Evolutionary conservation across 2,113 vertebrate species (phyloP), one percentile per base, ranked within the genome.

Genomic region (Hemibagrus wyckioides): DNA sequence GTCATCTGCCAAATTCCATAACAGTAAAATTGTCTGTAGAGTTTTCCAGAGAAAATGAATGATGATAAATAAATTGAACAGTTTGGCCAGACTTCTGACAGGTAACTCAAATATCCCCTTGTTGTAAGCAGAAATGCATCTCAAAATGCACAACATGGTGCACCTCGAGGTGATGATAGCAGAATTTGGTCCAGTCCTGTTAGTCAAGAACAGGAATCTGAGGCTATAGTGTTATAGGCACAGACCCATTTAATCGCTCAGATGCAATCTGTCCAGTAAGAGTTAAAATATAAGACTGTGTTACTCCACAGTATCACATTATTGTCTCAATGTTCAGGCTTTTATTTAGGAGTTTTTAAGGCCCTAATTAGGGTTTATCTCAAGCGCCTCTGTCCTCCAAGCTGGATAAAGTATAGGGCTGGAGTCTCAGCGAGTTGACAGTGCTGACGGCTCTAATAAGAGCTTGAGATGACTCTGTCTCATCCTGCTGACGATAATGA

Each of bases 381-480:
- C 76, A 39, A 11, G 76, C 57, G 21, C 17, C 59, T 50, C 80
- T 1, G 4, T 59, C 85, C 65, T 54, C 82, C 2, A n/a, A 75
- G 56, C 82, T 21, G 75, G 48, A 84, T 76, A 83, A 89, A 88
- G 71, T 86, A 59, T 73, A 91, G 56, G 83, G 77, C 71, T 82
- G 54, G 7, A 8, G 28, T 80, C 41, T 63, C 25, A 87, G 25
- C 59, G n/a, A 87, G 77, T 80, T 89, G 88, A 90, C 86, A 90
- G 86, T 25, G 86, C 76, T 48, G 81, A 90, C 92, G 77, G 81
- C 89, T 87, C 41, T 93, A 93, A 94, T 93, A 84, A 92, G 41
- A 69, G 54, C n/a, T 11, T 89, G 52, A 9, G 56, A 84, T 56
- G 41, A 65, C 76, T 48, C 33, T 50, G 77, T 75, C 85, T 88